These are phyloP conservation scores for Caenorhabditis uteleia DNA, from an alignment of 2,888 invertebrate species.

Conservation along the genomic window DNA sequence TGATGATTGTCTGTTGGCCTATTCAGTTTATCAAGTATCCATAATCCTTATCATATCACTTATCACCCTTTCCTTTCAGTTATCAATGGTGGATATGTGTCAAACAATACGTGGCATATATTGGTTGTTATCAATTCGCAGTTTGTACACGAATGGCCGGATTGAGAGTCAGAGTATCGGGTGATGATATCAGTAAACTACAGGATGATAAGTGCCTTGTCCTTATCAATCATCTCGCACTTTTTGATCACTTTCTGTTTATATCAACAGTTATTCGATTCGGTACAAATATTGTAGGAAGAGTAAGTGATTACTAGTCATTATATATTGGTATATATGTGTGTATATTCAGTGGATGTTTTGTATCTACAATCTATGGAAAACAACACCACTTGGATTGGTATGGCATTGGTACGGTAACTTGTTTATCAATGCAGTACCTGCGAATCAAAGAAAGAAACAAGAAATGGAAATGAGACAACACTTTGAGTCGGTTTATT, in stretches of 20 bases:
- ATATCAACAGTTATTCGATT: slow-evolving; percentile 45
- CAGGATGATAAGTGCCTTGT: slow-evolving; percentile 1
- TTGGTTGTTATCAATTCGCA: no score
- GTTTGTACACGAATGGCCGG: no score
- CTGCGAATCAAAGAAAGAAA: slow-evolving; percentile 14
- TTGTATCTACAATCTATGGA: slow-evolving; percentile 61
- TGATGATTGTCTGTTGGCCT: no score
- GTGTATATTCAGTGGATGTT: slow-evolving; percentile 41
- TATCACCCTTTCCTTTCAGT: no score
- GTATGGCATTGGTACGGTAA: slow-evolving; percentile 58
- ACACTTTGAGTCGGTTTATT: slow-evolving; percentile 22
- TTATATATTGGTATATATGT: neutral
- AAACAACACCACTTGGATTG: slow-evolving; percentile 52
- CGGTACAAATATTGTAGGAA: slow-evolving; percentile 22
- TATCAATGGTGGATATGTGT: no score
- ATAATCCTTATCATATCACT: no score
- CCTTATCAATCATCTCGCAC: slow-evolving; percentile 51
- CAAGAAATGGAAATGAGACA: slow-evolving; percentile 83
- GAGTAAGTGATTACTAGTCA: slow-evolving; percentile 5
- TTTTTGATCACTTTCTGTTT: slow-evolving; percentile 58
- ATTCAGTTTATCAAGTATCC: no score
- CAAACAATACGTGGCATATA: no score
- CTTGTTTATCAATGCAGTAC: slow-evolving; percentile 56
- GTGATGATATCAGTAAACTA: slow-evolving; percentile 39
- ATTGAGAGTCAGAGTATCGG: slow-evolving; percentile 50